Conservation (phyloP, 2,797 vertebrate genomes). For the Sardinella longiceps region DNA sequence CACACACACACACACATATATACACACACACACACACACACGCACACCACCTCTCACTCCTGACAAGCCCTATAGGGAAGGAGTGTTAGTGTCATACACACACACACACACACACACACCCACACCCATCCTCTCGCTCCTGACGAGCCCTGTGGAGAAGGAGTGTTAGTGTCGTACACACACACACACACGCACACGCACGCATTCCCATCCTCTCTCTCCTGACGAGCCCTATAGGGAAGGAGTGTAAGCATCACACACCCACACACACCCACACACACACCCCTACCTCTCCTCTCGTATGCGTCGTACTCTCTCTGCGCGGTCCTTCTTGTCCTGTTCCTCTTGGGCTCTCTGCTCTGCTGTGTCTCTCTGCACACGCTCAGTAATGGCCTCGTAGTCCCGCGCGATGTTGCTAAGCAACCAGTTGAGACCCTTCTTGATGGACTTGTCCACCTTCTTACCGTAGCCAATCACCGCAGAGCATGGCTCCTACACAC, state of each 20-base stretch:
- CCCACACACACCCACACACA: not conserved
- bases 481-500: constrained; percentile 88
- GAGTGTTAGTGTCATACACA: too few relatives aligned
- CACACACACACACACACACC: too few relatives aligned
- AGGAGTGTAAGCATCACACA: too few relatives aligned
- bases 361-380: constrained; percentile 87
- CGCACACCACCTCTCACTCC: too few relatives aligned
- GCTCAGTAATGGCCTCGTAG: constrained; percentile 88
- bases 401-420: constrained; percentile 91
- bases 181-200: too few relatives aligned
- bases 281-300: constrained; percentile 85
- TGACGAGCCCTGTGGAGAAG: too few relatives aligned
- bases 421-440: constrained; percentile 90
- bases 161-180: too few relatives aligned
- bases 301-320: constrained; percentile 83
- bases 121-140: too few relatives aligned
- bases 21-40: too few relatives aligned
- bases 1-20: too few relatives aligned
- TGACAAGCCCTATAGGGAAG: too few relatives aligned
- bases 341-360: constrained; percentile 89
- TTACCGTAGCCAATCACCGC: constrained; percentile 88
- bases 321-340: constrained; percentile 87
- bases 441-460: constrained; percentile 94
- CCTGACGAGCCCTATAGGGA: too few relatives aligned
- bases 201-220: not conserved